Conservation (phyloP, 2,113 vertebrate genomes). For the Nycticebus coucang region DNA sequence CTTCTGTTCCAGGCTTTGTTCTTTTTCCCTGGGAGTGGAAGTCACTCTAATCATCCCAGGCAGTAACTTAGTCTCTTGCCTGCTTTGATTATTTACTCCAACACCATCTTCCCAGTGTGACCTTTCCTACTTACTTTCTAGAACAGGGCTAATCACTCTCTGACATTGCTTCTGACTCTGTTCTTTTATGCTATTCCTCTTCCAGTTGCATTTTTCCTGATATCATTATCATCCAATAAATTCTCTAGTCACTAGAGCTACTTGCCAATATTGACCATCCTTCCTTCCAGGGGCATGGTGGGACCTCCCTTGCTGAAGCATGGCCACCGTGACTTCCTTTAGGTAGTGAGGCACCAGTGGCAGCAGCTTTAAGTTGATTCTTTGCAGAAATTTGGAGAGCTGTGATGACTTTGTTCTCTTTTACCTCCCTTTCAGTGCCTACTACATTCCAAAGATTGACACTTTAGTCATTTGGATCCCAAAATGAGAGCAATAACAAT, state of each 20-base stretch:
- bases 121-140: no score
- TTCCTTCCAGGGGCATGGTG: not conserved
- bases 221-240: not conserved
- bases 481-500: not conserved
- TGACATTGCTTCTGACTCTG: not conserved
- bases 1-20: no score
- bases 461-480: not conserved
- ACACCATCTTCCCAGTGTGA: not conserved
- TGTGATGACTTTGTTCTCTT: not conserved
- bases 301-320: not conserved
- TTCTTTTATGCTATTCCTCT: not conserved
- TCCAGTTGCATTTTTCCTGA: not conserved
- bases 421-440: not conserved
- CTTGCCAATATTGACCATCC: not conserved
- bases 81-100: not conserved
- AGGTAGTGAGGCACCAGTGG: no score
- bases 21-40: no score
- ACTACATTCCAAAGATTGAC: not conserved
- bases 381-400: no score
- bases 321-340: not conserved
- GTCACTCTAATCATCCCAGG: not conserved
- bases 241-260: not conserved
- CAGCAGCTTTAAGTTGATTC: no score
- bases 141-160: not conserved
- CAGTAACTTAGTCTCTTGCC: not conserved